Evolutionary conservation across 30 jellyfish, hydroid and myxozoan genomes (phyloP).

Genomic region (Hydra vulgaris): DNA sequence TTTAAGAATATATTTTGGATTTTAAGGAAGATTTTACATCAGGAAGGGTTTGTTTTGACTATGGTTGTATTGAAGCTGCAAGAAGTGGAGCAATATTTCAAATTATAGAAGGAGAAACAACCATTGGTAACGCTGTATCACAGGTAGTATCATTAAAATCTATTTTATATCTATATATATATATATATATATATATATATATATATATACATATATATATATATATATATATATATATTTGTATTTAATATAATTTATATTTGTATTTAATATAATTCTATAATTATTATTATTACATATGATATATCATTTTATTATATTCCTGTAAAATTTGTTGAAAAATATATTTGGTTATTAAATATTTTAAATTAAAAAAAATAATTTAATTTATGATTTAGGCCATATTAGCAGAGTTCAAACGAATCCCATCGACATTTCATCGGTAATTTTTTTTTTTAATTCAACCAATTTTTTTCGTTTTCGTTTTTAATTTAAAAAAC

Average conservation of each 20-base stretch:
- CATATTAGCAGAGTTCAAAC: conserved; percentile 57
- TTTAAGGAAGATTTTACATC: conserved; percentile 52
- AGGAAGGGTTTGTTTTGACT: conserved; percentile 69
- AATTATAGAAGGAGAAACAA: conserved; percentile 54
- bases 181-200: no score
- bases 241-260: no score
- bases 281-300: no score
- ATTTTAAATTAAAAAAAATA: background rate
- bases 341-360: no score
- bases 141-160: conserved; percentile 31
- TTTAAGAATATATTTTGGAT: background rate
- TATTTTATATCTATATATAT: no score
- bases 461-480: no score
- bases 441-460: conserved; percentile 9
- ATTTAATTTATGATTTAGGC: conserved; percentile 21
- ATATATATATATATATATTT: no score
- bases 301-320: no score
- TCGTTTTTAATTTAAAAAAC: no score
- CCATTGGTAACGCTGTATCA: conserved; percentile 56
- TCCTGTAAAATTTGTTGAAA: background rate
- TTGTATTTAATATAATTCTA: no score
- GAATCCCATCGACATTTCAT: conserved; percentile 37
- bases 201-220: no score
- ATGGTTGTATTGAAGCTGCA: conserved; percentile 82
- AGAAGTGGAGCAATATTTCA: conserved; percentile 75